Conservation (phyloP, 2,797 vertebrate species). For the Salmo trutta region DNA sequence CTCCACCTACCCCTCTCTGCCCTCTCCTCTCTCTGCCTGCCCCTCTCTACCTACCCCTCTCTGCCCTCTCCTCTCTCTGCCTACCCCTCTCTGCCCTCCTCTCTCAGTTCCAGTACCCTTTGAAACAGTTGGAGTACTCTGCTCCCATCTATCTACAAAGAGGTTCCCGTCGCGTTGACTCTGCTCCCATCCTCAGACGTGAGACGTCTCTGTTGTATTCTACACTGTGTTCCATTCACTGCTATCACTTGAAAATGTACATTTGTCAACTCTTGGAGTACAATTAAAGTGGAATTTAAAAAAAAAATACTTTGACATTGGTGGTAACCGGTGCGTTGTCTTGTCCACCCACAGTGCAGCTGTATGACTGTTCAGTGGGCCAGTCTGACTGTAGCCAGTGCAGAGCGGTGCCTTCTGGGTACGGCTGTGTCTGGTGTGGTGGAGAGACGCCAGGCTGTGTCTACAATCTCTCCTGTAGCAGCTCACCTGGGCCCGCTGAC, state of each 20-base stretch:
- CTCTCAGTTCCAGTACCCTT: conserved; percentile 71
- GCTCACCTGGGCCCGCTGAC: conserved; percentile 46
- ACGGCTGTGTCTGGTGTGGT: conserved; percentile 86
- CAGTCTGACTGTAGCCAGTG: conserved; percentile 90
- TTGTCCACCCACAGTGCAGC: conserved; percentile 64
- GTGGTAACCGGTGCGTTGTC: no score
- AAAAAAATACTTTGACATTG: no score
- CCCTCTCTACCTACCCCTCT: no score
- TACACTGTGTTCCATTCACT: no score
- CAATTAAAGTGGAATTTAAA: no score
- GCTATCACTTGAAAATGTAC: no score
- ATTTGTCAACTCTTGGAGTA: no score
- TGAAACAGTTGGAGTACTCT: conserved; percentile 72
- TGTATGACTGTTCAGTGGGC: conserved; percentile 85
- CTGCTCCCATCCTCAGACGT: conserved; percentile 72
- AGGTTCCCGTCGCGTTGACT: conserved; percentile 78
- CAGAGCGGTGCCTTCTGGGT: conserved; percentile 75
- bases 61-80: no score
- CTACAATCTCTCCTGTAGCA: conserved; percentile 76
- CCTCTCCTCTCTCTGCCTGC: no score
- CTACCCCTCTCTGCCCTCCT: neutral
- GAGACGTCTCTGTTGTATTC: conserved; percentile 38
- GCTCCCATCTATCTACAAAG: conserved; percentile 79
- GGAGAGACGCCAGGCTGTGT: conserved; percentile 72
- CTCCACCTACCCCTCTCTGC: no score